A percentile compares a stretch with the other conserved stretches of the same genome.
phyloP scores from a whole-genome alignment of 1,140 invertebrate genomes.

The Drosophila funebris region DNA sequence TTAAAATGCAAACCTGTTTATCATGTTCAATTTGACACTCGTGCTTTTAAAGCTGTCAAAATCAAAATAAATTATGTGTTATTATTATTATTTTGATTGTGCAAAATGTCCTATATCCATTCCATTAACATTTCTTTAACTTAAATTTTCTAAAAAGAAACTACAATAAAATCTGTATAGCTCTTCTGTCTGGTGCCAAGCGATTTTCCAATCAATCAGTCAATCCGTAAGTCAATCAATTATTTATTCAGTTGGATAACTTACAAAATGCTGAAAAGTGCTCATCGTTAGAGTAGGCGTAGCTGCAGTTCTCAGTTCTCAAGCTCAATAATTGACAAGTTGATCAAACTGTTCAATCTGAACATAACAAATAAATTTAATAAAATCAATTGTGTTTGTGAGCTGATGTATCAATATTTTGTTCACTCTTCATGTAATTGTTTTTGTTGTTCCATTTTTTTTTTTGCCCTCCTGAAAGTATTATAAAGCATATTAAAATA shows the following conservation, averaged over 20 bases:
- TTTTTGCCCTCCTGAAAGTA: conserved; percentile 13
- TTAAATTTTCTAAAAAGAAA: too few species aligned
- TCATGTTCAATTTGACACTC: too few species aligned
- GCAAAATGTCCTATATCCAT: too few species aligned
- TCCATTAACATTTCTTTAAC: too few species aligned
- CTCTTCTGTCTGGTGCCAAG: too few species aligned
- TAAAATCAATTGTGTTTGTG: conserved; percentile 38
- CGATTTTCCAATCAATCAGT: background rate
- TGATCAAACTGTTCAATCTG: background rate
- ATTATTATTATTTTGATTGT: too few species aligned
- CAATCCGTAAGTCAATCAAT: background rate
- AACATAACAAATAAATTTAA: conserved; percentile 6
- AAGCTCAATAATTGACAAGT: background rate
- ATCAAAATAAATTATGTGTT: too few species aligned
- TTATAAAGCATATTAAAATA: conserved; percentile 78
- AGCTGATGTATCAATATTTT: conserved; percentile 10
- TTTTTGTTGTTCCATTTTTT: background rate
- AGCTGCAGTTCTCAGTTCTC: background rate
- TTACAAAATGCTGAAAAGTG: background rate
- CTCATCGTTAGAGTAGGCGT: background rate
- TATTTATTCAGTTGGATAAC: background rate
- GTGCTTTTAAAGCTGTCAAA: too few species aligned
- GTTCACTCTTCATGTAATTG: background rate
- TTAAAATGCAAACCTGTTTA: too few species aligned
- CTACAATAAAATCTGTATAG: too few species aligned